Conservation (phyloP, 2,113 vertebrate species). For the Microcebus jonahi region DNA sequence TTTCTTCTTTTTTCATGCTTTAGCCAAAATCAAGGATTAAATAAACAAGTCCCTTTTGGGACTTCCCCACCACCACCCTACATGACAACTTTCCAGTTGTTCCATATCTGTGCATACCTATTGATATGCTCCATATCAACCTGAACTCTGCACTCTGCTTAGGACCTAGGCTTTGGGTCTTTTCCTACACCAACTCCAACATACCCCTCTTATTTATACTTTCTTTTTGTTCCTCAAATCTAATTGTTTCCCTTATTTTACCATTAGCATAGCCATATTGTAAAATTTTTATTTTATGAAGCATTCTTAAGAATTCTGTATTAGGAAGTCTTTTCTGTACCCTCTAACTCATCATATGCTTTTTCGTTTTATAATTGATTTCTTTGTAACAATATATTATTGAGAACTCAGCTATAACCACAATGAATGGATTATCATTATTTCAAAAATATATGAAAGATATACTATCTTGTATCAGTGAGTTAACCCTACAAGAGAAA, state of each 20-base stretch:
- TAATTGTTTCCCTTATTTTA: neutral
- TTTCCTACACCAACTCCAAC: neutral
- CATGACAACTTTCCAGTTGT: neutral
- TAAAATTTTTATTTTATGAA: neutral
- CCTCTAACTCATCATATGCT: neutral
- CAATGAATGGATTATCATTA: neutral
- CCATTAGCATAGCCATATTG: neutral
- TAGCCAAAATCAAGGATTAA: neutral
- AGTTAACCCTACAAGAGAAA: neutral
- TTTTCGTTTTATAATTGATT: neutral
- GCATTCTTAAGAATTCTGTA: neutral
- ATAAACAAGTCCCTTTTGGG: neutral
- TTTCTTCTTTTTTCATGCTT: neutral
- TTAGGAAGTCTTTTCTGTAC: neutral
- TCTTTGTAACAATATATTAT: neutral
- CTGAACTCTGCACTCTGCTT: neutral
- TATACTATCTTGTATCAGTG: neutral
- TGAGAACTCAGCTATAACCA: neutral
- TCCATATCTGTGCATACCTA: no score
- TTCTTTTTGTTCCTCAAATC: neutral
- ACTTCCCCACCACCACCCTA: rapidly evolving
- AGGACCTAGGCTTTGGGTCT: neutral
- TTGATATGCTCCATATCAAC: no score
- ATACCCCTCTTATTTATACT: neutral
- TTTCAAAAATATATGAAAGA: neutral